phyloP scores from a whole-genome alignment of 2,113 vertebrate genomes.

The Dolichallabes microphthalmus region DNA sequence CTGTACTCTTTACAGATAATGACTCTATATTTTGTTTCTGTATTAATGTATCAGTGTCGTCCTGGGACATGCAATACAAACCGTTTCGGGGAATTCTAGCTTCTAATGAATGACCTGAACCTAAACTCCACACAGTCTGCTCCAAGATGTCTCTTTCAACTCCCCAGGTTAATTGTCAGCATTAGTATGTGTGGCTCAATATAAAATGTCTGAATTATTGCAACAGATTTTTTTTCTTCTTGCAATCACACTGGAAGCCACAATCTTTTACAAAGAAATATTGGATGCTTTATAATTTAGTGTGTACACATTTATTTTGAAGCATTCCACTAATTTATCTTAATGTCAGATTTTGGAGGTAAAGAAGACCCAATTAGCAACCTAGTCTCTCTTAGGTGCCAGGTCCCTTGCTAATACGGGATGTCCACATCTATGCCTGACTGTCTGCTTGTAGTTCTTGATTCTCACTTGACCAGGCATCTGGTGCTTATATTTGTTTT shows the following conservation, averaged over 20 bases:
- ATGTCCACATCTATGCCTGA: not conserved
- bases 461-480: constrained; percentile 31
- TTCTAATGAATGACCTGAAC: not conserved
- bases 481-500: constrained; percentile 69
- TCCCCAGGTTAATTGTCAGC: not conserved
- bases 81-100: not conserved
- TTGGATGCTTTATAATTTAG: not conserved
- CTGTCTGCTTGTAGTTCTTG: constrained; percentile 14
- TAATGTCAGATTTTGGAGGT: constrained; percentile 15
- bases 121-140: not conserved
- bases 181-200: not conserved
- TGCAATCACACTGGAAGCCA: not conserved
- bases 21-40: not conserved
- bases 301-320: constrained; percentile 31
- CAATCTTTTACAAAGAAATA: not conserved
- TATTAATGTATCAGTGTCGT: not conserved
- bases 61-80: not conserved
- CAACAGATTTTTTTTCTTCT: not conserved
- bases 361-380: not conserved
- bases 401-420: not conserved
- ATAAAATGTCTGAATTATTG: not conserved
- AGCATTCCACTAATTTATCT: constrained; percentile 58
- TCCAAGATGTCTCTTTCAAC: not conserved
- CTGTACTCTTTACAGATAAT: not conserved
- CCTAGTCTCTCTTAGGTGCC: not conserved